These are phyloP conservation scores for Drosophila nr. medialis DNA, from an alignment of 2,888 invertebrate species.

Conservation along the genomic window DNA sequence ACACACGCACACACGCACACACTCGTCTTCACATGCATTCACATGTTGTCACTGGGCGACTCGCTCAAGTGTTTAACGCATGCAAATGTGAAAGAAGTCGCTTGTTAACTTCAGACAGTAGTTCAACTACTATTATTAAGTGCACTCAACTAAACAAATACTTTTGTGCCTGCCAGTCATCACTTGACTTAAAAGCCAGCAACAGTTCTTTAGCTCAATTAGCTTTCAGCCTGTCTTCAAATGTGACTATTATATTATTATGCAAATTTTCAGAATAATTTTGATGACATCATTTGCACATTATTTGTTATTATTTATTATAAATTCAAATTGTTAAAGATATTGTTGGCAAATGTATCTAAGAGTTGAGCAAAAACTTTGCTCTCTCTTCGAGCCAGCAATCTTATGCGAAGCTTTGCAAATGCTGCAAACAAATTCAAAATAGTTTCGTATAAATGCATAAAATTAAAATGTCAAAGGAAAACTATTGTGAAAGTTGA, in stretches of 20 bases:
- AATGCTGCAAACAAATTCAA: neutral
- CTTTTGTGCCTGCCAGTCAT: neutral
- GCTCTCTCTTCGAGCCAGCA: too few relatives aligned
- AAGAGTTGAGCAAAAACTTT: neutral
- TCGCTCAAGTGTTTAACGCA: conserved; percentile 36
- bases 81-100: conserved; percentile 45
- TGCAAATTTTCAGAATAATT: neutral
- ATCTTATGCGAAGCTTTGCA: neutral
- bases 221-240: neutral
- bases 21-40: conserved; percentile 32
- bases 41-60: conserved; percentile 29
- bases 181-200: neutral
- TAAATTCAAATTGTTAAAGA: neutral
- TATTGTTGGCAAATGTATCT: neutral
- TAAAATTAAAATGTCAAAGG: neutral
- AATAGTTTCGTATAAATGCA: neutral
- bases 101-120: conserved; percentile 9
- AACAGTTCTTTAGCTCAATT: neutral
- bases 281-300: conserved; percentile 7
- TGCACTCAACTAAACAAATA: conserved; percentile 27
- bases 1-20: neutral
- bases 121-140: conserved; percentile 2
- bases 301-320: neutral
- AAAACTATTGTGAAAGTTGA: neutral
- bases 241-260: neutral